Percentiles rank a stretch among this genome's conserved stretches.
Evolutionary conservation across 2,797 vertebrate species (phyloP).

Genomic region (Sebastes trivittatus): DNA sequence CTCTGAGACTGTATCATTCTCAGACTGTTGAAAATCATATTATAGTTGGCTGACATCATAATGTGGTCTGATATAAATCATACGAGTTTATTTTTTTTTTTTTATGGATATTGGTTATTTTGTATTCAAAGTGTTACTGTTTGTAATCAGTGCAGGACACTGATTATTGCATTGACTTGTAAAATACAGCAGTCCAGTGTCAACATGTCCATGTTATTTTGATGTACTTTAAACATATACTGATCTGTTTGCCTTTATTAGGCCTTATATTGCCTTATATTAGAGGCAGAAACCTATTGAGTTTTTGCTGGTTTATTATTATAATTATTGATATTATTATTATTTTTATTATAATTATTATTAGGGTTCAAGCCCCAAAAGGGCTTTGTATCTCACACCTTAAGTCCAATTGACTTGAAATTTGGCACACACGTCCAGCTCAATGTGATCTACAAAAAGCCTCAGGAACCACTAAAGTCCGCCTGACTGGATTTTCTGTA

Average conservation of each 20-base stretch:
- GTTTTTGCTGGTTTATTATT: too few species aligned
- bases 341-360: too few species aligned
- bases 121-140: constrained; percentile 31
- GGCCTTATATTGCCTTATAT: too few species aligned
- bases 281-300: too few species aligned
- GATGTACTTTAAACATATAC: neutral
- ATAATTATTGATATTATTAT: too few species aligned
- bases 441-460: too few species aligned
- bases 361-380: too few species aligned
- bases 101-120: constrained; percentile 20
- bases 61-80: neutral
- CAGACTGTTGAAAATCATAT: neutral
- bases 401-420: too few species aligned
- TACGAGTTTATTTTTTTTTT: constrained; percentile 8
- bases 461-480: too few species aligned
- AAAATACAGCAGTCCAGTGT: constrained; percentile 17
- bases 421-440: too few species aligned
- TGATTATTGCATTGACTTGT: constrained; percentile 41
- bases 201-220: neutral
- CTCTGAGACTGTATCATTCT: neutral
- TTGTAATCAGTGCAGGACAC: constrained; percentile 67
- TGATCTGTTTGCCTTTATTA: constrained; percentile 10
- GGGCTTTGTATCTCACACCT: too few species aligned
- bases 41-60: neutral
- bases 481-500: too few species aligned